phyloP scores from a whole-genome alignment of 2,888 invertebrate genomes.

The Melieria crassipennis region DNA sequence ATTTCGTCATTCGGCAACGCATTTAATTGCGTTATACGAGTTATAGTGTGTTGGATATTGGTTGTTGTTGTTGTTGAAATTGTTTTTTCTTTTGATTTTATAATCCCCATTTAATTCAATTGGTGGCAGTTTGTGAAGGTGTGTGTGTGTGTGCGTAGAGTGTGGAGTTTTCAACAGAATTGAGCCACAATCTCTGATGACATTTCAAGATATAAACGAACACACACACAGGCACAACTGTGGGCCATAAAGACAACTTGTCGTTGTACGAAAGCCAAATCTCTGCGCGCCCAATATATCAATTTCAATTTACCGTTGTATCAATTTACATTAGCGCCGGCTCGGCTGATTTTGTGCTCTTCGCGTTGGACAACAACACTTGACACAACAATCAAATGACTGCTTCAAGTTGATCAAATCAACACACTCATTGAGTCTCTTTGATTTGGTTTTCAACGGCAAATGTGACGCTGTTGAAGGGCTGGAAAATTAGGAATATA shows the following conservation, averaged over 20 bases:
- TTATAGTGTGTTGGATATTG: slow-evolving; percentile 34
- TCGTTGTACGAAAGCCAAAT: slow-evolving; percentile 39
- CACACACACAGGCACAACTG: too few species aligned
- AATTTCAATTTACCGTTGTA: slow-evolving; percentile 42
- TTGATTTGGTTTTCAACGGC: too few species aligned
- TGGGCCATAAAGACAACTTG: too few species aligned
- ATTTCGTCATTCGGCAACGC: slow-evolving; percentile 35
- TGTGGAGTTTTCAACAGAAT: slow-evolving; percentile 44
- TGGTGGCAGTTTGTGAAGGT: slow-evolving; percentile 20
- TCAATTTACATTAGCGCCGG: slow-evolving; percentile 35
- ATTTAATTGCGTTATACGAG: slow-evolving; percentile 30
- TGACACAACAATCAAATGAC: slow-evolving; percentile 17
- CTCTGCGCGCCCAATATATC: slow-evolving; percentile 41
- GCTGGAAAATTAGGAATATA: too few species aligned
- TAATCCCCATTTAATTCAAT: slow-evolving; percentile 25
- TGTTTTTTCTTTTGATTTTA: slow-evolving; percentile 35
- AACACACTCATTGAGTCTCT: not conserved
- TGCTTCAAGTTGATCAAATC: not conserved
- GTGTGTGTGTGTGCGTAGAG: slow-evolving; percentile 28
- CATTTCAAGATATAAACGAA: slow-evolving; percentile 39
- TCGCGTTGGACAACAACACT: not conserved
- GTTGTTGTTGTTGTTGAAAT: slow-evolving; percentile 42
- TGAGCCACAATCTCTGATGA: slow-evolving; percentile 42
- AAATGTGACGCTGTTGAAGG: not conserved
- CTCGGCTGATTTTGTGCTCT: not conserved